Percentiles rank a stretch among this genome's conserved stretches.
phyloP scores from a whole-genome alignment of 2,113 vertebrate species.

The Alces alces region DNA sequence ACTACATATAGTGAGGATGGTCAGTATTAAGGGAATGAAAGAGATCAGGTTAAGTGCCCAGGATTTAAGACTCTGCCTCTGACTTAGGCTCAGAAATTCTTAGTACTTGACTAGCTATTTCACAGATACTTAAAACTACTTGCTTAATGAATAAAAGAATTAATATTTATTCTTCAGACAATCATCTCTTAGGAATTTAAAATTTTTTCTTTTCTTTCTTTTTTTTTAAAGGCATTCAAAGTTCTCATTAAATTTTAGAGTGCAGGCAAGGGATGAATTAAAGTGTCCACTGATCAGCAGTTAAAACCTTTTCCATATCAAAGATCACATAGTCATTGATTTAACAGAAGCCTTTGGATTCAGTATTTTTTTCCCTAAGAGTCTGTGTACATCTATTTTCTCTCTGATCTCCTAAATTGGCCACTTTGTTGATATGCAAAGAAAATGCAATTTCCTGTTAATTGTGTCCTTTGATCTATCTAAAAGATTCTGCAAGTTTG shows the following conservation, averaged over 20 bases:
- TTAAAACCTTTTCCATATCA: neutral
- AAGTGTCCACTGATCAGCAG: neutral
- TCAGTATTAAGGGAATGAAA: neutral
- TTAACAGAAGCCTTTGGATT: neutral
- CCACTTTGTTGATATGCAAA: constrained; percentile 31
- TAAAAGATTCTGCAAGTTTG: constrained; percentile 28
- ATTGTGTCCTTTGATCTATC: constrained; percentile 33
- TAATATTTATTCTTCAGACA: neutral
- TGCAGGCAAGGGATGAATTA: neutral
- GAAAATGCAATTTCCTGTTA: constrained; percentile 47
- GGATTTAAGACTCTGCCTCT: neutral
- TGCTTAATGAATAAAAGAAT: neutral
- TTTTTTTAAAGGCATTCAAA: neutral
- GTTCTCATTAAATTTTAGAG: neutral
- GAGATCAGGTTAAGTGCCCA: neutral
- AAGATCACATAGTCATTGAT: neutral
- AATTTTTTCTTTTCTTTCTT: neutral
- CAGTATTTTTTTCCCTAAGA: neutral
- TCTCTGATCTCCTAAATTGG: neutral
- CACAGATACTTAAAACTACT: neutral
- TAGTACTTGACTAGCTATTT: neutral
- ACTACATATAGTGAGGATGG: too few species aligned
- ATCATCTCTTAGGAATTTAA: neutral
- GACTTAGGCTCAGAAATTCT: neutral
- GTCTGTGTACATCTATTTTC: neutral